Evolutionary conservation across 2,888 invertebrate species (phyloP), one percentile per base, ranked within the genome.

Genomic region (Leucophenga maculata): DNA sequence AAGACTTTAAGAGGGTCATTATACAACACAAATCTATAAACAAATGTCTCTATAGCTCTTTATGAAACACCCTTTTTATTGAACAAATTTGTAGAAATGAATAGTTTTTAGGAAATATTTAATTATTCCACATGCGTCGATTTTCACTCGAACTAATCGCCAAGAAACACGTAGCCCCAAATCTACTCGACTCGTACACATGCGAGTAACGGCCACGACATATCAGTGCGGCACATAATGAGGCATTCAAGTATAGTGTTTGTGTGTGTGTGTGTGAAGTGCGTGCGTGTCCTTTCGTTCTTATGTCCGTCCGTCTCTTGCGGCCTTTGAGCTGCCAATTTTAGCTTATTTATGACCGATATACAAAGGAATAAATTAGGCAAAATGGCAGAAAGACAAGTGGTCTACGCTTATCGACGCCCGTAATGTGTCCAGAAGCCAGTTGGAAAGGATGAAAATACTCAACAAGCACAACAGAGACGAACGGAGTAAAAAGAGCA

Each of bases 291-390:
- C 20, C 39, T n/a, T 22, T 26, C 22, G 54, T 16, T 39, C 6
- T 11, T 52, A 1, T n/a, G 52, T 20, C 20, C n/a, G 9, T 13
- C n/a, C 52, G 18, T 39, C 54, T 32, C 65, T 39, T 14, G 20
- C 65, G 39, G 32, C 39, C 55, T 55, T 59, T 20, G 44, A 73
- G 73, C 76, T 80, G 71, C 81, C 83, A 81, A 79, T 83, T 83
- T 77, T 72, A 73, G 74, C 82, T 80, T 82, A 83, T 80, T 80
- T 83, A 84, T 78, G 83, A 77, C 79, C 80, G 72, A 82, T 80
- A 48, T 55, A 77, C 75, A 75, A 79, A 75, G 75, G 83, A 79
- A 84, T 81, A 81, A 81, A 84, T 81, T 84, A 82, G 75, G 69
- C 74, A 75, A 75, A 83, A 83, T 69, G 68, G 69, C 70, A 50